Base-by-base conservation (phyloP, 1,140 invertebrate genomes). In the Chymomyza costata region DNA sequence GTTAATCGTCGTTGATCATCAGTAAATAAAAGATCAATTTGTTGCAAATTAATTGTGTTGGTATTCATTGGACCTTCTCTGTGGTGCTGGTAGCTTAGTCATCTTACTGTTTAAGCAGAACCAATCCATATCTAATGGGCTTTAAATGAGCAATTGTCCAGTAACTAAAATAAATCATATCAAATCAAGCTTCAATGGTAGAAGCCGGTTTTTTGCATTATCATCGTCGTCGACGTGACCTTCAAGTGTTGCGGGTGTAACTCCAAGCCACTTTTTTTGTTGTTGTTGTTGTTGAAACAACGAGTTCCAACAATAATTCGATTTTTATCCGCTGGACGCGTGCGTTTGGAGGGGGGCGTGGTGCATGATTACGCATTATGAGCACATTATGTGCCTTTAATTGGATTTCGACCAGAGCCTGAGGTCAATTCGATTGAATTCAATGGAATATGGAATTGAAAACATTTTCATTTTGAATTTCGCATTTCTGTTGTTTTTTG, bases 341-440 rank as follows among this genome's bases (percentile, higher is more conserved):
- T 54, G 28, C 10, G 57, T n/a, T n/a, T n/a, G n/a, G n/a, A n/a
- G n/a, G n/a, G 10, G n/a, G 55, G 37, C 3, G 63, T 61, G 44
- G 71, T 51, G 37, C 67, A 49, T 21, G 64, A 11, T 48, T 19
- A 19, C 45, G 31, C 57, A 51, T 58, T 43, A 61, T n/a, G n/a
- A n/a, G n/a, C n/a, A n/a, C 44, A 55, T 69, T 65, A 65, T 62
- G 46, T 63, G 65, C 51, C 61, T 70, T 76, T 76, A 78, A 76
- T 76, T 76, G 71, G 71, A 78, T 78, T 76, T 71, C 32, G 25
- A 8, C 17, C 41, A 17, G 15, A 59, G 51, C 61, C 56, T 49
- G 17, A 28, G 45, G 45, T 38, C 38, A 56, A 45, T 30, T 43
- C 49, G 58, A 65, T 65, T 45, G n/a, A n/a, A n/a, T n/a, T n/a